Conservation (phyloP, 2,797 vertebrate species). For the Myotis daubentonii region DNA sequence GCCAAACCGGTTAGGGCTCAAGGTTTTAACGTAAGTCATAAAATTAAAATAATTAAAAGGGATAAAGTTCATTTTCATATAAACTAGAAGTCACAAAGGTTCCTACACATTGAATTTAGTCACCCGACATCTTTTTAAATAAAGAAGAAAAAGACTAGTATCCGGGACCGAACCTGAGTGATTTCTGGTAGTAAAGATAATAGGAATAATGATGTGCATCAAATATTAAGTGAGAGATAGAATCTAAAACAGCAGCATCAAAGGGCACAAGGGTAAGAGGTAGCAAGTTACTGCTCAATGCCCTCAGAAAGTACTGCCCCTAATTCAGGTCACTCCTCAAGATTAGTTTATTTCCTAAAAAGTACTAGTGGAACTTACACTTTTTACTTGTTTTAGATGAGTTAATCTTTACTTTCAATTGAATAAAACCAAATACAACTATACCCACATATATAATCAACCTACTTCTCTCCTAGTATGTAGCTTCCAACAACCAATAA, state of each 20-base stretch:
- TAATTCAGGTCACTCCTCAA: not conserved
- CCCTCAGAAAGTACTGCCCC: not conserved
- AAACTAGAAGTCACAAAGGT: slow-evolving; percentile 14
- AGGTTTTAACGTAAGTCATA: not conserved
- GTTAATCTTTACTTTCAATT: slow-evolving; percentile 38
- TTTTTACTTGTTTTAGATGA: slow-evolving; percentile 41
- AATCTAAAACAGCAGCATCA: not conserved
- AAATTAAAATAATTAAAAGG: slow-evolving; percentile 34
- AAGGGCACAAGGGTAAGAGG: not conserved
- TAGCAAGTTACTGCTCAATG: not conserved
- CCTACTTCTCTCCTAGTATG: not conserved
- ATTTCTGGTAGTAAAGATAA: not conserved
- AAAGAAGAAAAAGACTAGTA: slow-evolving; percentile 27
- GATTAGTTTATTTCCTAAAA: slow-evolving; percentile 24
- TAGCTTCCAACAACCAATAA: slow-evolving; percentile 33
- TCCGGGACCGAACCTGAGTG: slow-evolving; percentile 20
- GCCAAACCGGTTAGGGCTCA: too few species aligned
- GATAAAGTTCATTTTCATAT: slow-evolving; percentile 23
- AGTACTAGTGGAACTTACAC: not conserved
- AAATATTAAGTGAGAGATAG: not conserved
- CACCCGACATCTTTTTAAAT: not conserved
- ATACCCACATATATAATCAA: not conserved
- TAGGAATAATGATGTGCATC: not conserved
- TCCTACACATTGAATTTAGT: slow-evolving; percentile 13
- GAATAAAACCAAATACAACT: slow-evolving; percentile 28